phyloP scores from a whole-genome alignment of 2,888 invertebrate genomes.

The Calliphora vomitoria region DNA sequence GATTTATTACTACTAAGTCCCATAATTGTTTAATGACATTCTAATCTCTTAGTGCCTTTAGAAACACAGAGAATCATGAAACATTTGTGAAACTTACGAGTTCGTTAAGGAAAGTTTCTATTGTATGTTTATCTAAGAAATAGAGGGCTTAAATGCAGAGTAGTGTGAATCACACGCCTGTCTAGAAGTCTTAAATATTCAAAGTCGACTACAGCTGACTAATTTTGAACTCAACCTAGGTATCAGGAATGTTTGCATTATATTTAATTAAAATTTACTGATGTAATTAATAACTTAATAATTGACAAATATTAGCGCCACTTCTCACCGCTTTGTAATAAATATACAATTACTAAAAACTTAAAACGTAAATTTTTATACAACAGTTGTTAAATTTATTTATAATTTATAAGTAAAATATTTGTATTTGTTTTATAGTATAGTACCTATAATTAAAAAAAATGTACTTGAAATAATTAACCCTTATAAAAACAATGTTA shows the following conservation, averaged over 20 bases:
- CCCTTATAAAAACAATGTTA: too few relatives aligned
- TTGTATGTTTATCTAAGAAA: too few relatives aligned
- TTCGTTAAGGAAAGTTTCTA: too few relatives aligned
- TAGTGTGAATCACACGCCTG: too few relatives aligned
- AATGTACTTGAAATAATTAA: too few relatives aligned
- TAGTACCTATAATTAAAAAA: too few relatives aligned
- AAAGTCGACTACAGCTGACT: neutral
- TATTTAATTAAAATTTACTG: neutral
- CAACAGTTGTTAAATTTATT: neutral
- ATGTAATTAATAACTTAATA: neutral
- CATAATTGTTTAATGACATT: slow-evolving; percentile 24
- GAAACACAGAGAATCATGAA: neutral
- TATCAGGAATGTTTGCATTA: neutral
- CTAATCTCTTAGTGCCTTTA: neutral
- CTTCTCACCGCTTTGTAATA: neutral
- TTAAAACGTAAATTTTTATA: neutral
- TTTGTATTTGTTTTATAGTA: too few relatives aligned
- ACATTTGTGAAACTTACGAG: neutral
- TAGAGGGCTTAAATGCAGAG: too few relatives aligned
- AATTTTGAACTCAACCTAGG: neutral
- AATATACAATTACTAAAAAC: neutral
- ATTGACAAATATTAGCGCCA: neutral
- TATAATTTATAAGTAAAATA: neutral
- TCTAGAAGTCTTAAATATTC: neutral
- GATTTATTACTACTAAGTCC: slow-evolving; percentile 2